These are phyloP conservation scores for Pygmarrhopalites habei DNA, from an alignment of 1,140 invertebrate species.

Conservation along the genomic window DNA sequence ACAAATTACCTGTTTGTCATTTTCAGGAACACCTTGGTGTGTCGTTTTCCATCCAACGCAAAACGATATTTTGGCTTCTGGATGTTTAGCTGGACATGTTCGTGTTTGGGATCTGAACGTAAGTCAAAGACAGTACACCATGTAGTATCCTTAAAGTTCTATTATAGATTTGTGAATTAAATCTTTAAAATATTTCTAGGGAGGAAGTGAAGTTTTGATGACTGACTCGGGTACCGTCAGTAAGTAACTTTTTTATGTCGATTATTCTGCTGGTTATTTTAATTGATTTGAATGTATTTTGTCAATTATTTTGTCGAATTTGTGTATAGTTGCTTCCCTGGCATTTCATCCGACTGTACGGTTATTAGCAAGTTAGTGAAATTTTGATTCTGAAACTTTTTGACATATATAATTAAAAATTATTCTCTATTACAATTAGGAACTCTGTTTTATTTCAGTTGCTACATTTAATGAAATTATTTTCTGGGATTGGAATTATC, in stretches of 20 bases:
- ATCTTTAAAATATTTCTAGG: slow-evolving; percentile 49
- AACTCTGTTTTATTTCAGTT: too few species aligned
- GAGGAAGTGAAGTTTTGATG: slow-evolving; percentile 76
- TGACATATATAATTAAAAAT: too few species aligned
- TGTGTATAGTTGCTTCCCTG: slow-evolving; percentile 67
- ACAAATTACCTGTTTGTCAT: too few species aligned
- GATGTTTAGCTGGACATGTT: slow-evolving; percentile 82
- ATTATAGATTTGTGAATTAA: neutral
- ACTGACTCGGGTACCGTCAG: slow-evolving; percentile 58
- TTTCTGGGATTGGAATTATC: slow-evolving; percentile 82
- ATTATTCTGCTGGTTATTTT: too few species aligned
- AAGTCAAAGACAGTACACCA: slow-evolving; percentile 45
- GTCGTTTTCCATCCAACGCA: slow-evolving; percentile 81
- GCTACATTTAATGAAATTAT: slow-evolving; percentile 76
- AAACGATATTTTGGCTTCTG: slow-evolving; percentile 74
- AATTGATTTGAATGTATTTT: too few species aligned
- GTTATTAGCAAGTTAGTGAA: too few species aligned
- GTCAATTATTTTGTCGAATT: slow-evolving; percentile 47
- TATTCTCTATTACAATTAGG: too few species aligned
- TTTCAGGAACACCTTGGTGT: slow-evolving; percentile 85
- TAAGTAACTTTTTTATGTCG: too few species aligned
- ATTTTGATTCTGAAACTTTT: too few species aligned
- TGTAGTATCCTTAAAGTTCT: neutral
- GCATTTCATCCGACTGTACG: slow-evolving; percentile 78
- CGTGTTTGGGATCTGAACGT: slow-evolving; percentile 84